Base-by-base conservation (phyloP, 2,888 invertebrate species). In the Ormia ochracea region DNA sequence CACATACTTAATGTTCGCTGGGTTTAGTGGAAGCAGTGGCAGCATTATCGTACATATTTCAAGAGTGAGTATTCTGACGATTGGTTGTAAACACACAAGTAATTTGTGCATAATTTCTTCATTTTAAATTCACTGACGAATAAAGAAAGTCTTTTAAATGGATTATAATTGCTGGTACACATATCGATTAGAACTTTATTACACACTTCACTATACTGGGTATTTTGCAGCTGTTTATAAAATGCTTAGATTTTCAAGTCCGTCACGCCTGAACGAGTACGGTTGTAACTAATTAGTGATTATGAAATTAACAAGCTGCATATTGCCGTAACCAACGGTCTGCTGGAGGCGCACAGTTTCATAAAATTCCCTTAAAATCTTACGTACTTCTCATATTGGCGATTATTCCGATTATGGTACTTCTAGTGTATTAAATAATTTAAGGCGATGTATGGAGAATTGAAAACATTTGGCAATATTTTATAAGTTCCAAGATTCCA, bases 161-260 rank as follows among this genome's bases (percentile, higher is more conserved):
- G 23, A 52, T 52, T 52, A 17, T 17, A 54, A 61, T 61, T 61
- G 52, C 21, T 61, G 23, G 21, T 31, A 14, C 33, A 50, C 33
- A 48, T 48, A 36, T 41, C 14, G 31, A 50, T 12, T 17, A 19
- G 26, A 19, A 59, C 28, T 59, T 50, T 52, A 28, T 14, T 38
- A 33, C 12, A 17, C 17, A n/a, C 48, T 45, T 23, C 3, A 17
- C 6, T 14, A 12, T 33, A 33, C 23, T 58, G 23, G 36, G 38
- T 28, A 70, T 21, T 33, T 54, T 61, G 33, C 72, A 72, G 72
- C 61, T 72, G 72, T 63, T 72, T 61, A 5, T 12, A 43, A 52
- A 26, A 23, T 43, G 14, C 28, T 33, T 23, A 43, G 52, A 38
- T 52, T 61, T 52, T 0, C 23, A 61, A 61, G 23, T 43, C 41